These are phyloP conservation scores for Heterochromis multidens DNA, from an alignment of 2,113 vertebrate genomes.

Conservation along the genomic window DNA sequence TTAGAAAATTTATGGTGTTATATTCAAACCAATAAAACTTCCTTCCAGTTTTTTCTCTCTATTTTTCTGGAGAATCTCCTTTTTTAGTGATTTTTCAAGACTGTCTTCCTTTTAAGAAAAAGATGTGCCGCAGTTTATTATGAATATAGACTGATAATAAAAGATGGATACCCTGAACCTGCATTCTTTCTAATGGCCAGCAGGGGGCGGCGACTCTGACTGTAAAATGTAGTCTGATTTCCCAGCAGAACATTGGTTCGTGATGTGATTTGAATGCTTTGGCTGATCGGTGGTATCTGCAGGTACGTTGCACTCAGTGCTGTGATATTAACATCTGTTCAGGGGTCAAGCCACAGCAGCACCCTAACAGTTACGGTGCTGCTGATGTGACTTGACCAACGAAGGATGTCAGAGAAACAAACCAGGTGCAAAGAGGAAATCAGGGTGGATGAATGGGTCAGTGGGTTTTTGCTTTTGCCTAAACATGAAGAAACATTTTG, in stretches of 20 bases:
- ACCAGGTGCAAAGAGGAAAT: too few species aligned
- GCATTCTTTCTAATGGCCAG: neutral
- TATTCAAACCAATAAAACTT: neutral
- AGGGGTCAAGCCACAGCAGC: too few species aligned
- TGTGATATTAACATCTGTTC: too few species aligned
- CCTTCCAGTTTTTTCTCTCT: neutral
- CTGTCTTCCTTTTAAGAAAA: neutral
- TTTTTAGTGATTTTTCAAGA: neutral
- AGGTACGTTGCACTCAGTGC: neutral
- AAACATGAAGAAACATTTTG: too few species aligned
- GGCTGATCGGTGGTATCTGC: too few species aligned
- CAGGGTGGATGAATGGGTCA: too few species aligned
- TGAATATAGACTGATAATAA: neutral
- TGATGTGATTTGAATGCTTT: neutral
- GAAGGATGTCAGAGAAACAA: neutral
- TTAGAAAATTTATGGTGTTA: neutral
- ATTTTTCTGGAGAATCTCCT: neutral
- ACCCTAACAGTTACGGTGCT: too few species aligned
- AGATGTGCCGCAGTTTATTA: neutral
- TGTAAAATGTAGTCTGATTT: neutral
- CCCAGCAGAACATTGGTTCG: too few species aligned
- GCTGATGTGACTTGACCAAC: too few species aligned
- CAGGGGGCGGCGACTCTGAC: neutral
- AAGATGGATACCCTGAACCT: neutral
- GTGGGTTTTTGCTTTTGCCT: too few species aligned